These are phyloP conservation scores for Malthinus seriepunctatus DNA, from an alignment of 2,888 invertebrate species.

Conservation along the genomic window DNA sequence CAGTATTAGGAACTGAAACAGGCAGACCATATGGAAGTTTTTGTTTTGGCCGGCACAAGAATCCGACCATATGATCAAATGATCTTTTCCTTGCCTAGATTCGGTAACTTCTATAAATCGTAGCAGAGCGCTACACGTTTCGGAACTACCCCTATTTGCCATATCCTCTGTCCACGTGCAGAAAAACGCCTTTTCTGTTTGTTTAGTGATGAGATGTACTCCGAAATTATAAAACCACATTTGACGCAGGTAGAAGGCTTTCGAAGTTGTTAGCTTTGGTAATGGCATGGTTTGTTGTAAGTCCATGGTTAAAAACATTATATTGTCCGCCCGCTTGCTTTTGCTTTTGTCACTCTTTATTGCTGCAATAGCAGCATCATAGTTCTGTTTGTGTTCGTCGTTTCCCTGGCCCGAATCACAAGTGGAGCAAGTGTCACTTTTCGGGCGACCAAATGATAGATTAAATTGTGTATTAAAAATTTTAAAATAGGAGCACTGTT, in stretches of 20 bases:
- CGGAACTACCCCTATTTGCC: not conserved
- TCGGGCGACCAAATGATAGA: slow-evolving; percentile 37
- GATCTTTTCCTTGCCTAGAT: not conserved
- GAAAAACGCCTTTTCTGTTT: not conserved
- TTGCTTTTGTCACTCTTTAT: not conserved
- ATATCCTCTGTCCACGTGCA: not conserved
- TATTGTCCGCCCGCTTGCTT: slow-evolving; percentile 16
- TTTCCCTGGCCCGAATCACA: slow-evolving; percentile 25
- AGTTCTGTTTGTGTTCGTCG: slow-evolving; percentile 21
- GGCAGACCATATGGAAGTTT: slow-evolving; percentile 37
- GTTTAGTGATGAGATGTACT: no score
- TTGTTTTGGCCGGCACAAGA: slow-evolving; percentile 42
- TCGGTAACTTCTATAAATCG: not conserved
- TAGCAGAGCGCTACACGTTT: not conserved
- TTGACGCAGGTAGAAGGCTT: slow-evolving; percentile 13
- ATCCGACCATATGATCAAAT: slow-evolving; percentile 37
- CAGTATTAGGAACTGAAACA: slow-evolving; percentile 36
- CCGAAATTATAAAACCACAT: slow-evolving; percentile 4
- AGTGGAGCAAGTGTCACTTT: no score
- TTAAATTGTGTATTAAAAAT: slow-evolving; percentile 38
- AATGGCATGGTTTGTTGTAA: slow-evolving; percentile 31
- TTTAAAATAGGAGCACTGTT: slow-evolving; percentile 33
- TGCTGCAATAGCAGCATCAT: slow-evolving; percentile 4
- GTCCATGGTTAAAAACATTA: slow-evolving; percentile 28
- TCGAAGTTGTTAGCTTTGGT: slow-evolving; percentile 31